Conservation (phyloP, 2,888 invertebrate species). For the Alloscopus bannaensis region DNA sequence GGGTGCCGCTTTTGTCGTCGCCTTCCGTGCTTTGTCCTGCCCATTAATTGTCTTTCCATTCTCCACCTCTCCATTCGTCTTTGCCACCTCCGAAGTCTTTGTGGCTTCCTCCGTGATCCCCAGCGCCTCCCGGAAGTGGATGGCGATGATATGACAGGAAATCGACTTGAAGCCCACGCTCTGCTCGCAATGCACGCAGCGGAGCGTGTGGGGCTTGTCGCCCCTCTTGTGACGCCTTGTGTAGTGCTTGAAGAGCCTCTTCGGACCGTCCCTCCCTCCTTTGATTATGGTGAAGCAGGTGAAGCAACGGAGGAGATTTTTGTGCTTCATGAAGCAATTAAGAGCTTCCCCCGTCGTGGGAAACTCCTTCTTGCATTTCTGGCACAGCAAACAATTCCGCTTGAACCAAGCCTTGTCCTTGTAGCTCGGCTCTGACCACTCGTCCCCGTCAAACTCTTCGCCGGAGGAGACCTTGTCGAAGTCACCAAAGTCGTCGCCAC, state of each 20-base stretch:
- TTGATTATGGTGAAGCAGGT: conserved; percentile 64
- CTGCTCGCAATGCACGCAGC: conserved; percentile 63
- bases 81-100: background rate
- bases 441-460: background rate
- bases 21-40: too few species aligned
- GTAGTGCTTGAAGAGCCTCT: conserved; percentile 67
- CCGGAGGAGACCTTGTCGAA: conserved; percentile 3
- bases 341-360: conserved; percentile 20
- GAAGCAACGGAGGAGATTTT: conserved; percentile 62
- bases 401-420: conserved; percentile 44
- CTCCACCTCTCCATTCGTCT: background rate
- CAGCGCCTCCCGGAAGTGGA: conserved; percentile 55
- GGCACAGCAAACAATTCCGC: conserved; percentile 44
- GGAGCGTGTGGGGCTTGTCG: conserved; percentile 46
- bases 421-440: conserved; percentile 41
- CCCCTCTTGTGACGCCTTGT: conserved; percentile 46
- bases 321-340: conserved; percentile 47
- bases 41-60: background rate
- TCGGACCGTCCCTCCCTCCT: conserved; percentile 51
- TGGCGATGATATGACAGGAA: conserved; percentile 68
- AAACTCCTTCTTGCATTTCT: conserved; percentile 25
- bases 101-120: conserved; percentile 14
- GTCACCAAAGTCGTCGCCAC: conserved; percentile 2
- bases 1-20: too few species aligned
- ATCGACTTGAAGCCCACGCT: conserved; percentile 63